Evolutionary conservation across 2,888 invertebrate genomes (phyloP).

Genomic region (Tolmerus cingulatus): DNA sequence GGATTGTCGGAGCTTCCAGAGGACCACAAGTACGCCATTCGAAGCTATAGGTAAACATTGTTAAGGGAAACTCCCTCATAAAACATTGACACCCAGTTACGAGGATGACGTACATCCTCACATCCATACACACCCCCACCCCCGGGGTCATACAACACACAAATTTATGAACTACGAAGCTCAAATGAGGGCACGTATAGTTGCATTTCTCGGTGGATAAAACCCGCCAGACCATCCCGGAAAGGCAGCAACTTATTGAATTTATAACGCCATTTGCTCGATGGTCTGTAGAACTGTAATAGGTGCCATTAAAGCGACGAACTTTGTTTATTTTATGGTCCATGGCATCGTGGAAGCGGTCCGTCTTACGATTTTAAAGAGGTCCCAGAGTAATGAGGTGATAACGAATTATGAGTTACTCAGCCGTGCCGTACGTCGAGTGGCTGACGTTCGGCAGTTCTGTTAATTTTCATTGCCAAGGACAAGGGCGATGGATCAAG

Average conservation of each 20-base stretch:
- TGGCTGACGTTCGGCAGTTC: background rate
- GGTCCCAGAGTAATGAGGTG: conserved; percentile 15
- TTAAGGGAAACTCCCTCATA: conserved; percentile 32
- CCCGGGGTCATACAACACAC: background rate
- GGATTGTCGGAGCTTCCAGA: background rate
- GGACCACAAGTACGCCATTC: conserved; percentile 24
- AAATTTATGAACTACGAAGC: conserved; percentile 24
- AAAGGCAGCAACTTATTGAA: conserved; percentile 34
- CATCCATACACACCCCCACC: background rate
- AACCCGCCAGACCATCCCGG: background rate
- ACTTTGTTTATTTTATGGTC: conserved; percentile 30
- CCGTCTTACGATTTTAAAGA: conserved; percentile 33
- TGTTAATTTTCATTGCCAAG: background rate
- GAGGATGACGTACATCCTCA: conserved; percentile 13
- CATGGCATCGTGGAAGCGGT: conserved; percentile 1
- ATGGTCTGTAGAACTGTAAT: conserved; percentile 7
- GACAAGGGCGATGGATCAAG: background rate
- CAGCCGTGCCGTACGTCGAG: background rate
- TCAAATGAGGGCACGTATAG: background rate
- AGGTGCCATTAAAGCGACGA: conserved; percentile 17
- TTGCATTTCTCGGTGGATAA: conserved; percentile 6
- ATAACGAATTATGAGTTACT: conserved; percentile 34
- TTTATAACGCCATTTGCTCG: conserved; percentile 37
- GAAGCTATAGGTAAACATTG: conserved; percentile 31
- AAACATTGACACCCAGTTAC: conserved; percentile 25